Conservation (phyloP, 2,888 invertebrate species). For the Luperina nickerlii region DNA sequence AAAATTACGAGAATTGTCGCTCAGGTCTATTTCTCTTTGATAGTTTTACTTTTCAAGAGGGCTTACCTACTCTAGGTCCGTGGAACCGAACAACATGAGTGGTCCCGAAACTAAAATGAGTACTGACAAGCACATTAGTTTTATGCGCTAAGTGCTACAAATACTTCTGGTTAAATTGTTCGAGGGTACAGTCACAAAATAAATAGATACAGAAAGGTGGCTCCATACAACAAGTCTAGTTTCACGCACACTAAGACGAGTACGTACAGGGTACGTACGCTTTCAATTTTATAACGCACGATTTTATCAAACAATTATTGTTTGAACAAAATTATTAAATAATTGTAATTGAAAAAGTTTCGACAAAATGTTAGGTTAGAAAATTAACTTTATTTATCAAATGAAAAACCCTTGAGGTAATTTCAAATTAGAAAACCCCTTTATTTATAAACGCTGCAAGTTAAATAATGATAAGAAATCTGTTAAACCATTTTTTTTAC, state of each 20-base stretch:
- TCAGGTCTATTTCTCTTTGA: not conserved
- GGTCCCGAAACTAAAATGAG: slow-evolving; percentile 36
- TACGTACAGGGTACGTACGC: not conserved
- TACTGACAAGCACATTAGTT: slow-evolving; percentile 52
- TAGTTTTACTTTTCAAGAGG: not conserved
- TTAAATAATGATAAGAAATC: too few relatives aligned
- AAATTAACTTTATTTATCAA: not conserved
- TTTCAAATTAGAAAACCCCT: too few relatives aligned
- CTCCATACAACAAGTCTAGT: not conserved
- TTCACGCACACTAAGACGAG: not conserved
- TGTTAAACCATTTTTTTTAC: too few relatives aligned
- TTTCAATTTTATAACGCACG: not conserved
- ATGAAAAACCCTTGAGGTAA: too few relatives aligned
- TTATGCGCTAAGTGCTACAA: slow-evolving; percentile 29
- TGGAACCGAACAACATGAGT: not conserved
- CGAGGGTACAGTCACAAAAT: slow-evolving; percentile 11
- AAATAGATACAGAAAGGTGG: not conserved
- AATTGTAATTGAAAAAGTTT: not conserved
- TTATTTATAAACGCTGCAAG: too few relatives aligned
- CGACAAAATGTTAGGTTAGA: not conserved
- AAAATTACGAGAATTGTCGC: too few relatives aligned
- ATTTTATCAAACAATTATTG: not conserved
- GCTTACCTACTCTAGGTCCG: not conserved
- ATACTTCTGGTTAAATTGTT: slow-evolving; percentile 50
- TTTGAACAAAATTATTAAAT: not conserved